phyloP scores from a whole-genome alignment of 2,888 invertebrate genomes.

The Ferrisia virgata region DNA sequence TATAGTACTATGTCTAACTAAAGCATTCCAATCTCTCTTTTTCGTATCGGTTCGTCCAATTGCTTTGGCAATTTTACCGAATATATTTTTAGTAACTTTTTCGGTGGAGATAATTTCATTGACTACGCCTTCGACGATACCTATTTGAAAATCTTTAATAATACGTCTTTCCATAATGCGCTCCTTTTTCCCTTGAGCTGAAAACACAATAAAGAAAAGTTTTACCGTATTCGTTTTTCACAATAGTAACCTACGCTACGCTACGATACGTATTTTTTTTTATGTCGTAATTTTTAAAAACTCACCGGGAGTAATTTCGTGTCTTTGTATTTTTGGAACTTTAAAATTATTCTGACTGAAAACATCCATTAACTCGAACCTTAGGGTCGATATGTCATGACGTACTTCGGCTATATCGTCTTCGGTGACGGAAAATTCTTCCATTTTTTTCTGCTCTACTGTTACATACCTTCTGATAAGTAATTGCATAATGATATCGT shows the following conservation, averaged over 20 bases:
- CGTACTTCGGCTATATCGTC: constrained; percentile 98
- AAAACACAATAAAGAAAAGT: neutral
- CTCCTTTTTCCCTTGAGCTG: constrained; percentile 67
- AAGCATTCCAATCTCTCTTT: constrained; percentile 80
- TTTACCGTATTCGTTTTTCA: neutral
- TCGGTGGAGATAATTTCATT: constrained; percentile 68
- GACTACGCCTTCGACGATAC: constrained; percentile 77
- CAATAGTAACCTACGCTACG: too few relatives aligned
- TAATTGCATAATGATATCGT: constrained; percentile 82
- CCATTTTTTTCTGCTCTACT: constrained; percentile 80
- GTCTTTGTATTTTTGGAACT: constrained; percentile 66
- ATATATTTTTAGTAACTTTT: constrained; percentile 72
- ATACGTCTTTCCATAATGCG: constrained; percentile 82
- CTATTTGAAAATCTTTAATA: constrained; percentile 86
- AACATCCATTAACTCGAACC: constrained; percentile 90
- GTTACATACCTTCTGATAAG: constrained; percentile 87
- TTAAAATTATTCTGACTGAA: constrained; percentile 83
- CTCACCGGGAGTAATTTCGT: constrained; percentile 64
- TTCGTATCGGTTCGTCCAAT: constrained; percentile 65
- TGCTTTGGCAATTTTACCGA: constrained; percentile 77
- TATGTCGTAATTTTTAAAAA: neutral
- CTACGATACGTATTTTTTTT: neutral
- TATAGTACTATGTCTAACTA: constrained; percentile 70
- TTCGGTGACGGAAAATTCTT: constrained; percentile 89
- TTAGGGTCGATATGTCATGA: constrained; percentile 91